Conservation (phyloP, 2,888 invertebrate genomes). For the Chesias legatella region DNA sequence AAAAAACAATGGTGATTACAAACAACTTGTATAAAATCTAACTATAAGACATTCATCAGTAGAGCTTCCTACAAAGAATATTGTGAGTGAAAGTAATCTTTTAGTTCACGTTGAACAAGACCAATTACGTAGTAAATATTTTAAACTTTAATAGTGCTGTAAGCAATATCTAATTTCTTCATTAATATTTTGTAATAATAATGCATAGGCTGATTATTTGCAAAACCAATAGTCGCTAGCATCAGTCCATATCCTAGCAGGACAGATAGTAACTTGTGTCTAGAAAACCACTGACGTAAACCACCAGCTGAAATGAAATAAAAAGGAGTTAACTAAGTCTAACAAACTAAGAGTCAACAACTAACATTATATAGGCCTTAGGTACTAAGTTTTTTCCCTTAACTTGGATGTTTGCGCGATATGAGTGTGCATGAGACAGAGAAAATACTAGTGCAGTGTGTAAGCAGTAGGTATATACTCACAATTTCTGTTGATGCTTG, state of each 20-base stretch:
- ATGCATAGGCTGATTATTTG: constrained; percentile 82
- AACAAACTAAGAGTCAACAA: too few species aligned
- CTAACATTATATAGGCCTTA: too few species aligned
- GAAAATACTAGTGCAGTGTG: background rate
- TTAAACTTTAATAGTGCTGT: constrained; percentile 55
- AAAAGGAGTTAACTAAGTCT: background rate
- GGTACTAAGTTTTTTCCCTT: too few species aligned
- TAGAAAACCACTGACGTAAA: constrained; percentile 78
- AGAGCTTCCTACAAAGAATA: too few species aligned
- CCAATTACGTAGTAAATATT: background rate
- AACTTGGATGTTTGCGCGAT: too few species aligned
- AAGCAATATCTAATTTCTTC: constrained; percentile 66
- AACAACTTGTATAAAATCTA: background rate
- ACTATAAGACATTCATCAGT: too few species aligned
- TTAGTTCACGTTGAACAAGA: constrained; percentile 11
- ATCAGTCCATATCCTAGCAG: constrained; percentile 83
- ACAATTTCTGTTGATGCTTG: constrained; percentile 58
- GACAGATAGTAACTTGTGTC: constrained; percentile 82
- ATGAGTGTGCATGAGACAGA: too few species aligned
- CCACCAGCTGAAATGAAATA: constrained; percentile 54
- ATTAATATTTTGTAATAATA: constrained; percentile 81
- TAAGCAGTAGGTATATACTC: constrained; percentile 9
- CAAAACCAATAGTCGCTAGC: constrained; percentile 82
- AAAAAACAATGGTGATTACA: constrained; percentile 2
- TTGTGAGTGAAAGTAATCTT: constrained; percentile 4